phyloP scores from a whole-genome alignment of 2,888 invertebrate species.

The Latheticus oryzae region DNA sequence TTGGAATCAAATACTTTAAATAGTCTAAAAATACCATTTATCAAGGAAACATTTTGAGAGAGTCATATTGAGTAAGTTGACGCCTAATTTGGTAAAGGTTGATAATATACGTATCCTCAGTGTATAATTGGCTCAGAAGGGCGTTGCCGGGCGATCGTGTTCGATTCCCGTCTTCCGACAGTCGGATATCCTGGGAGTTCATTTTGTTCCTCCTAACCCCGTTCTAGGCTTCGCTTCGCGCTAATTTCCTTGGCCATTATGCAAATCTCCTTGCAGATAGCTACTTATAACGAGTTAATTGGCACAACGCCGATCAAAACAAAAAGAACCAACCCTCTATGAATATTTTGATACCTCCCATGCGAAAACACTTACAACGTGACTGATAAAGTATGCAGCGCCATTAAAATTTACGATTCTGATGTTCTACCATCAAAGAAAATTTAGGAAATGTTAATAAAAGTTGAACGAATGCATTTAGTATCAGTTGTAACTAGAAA shows the following conservation, averaged over 20 bases:
- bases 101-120: conserved; percentile 41
- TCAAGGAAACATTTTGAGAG: conserved; percentile 31
- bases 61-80: conserved; percentile 31
- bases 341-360: conserved; percentile 27
- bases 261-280: conserved; percentile 48
- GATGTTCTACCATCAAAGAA: too few relatives aligned
- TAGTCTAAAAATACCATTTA: too few relatives aligned
- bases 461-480: too few relatives aligned
- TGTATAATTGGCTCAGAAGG: conserved; percentile 45
- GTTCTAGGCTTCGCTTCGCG: conserved; percentile 36
- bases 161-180: conserved; percentile 51
- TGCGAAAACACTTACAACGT: conserved; percentile 9
- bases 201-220: conserved; percentile 44
- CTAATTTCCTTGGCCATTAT: conserved; percentile 51
- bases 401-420: too few relatives aligned
- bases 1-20: too few relatives aligned
- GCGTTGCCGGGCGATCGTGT: conserved; percentile 46
- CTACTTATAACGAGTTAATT: conserved; percentile 48
- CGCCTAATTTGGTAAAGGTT: conserved; percentile 26
- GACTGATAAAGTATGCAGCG: background rate
- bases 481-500: conserved; percentile 1
- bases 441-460: too few relatives aligned
- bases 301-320: conserved; percentile 41
- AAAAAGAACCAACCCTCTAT: conserved; percentile 39
- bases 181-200: conserved; percentile 51